A percentile compares a stretch with the other conserved stretches of the same genome.
These are phyloP conservation scores for Cydia splendana DNA, from an alignment of 1,140 invertebrate species.

Conservation along the genomic window DNA sequence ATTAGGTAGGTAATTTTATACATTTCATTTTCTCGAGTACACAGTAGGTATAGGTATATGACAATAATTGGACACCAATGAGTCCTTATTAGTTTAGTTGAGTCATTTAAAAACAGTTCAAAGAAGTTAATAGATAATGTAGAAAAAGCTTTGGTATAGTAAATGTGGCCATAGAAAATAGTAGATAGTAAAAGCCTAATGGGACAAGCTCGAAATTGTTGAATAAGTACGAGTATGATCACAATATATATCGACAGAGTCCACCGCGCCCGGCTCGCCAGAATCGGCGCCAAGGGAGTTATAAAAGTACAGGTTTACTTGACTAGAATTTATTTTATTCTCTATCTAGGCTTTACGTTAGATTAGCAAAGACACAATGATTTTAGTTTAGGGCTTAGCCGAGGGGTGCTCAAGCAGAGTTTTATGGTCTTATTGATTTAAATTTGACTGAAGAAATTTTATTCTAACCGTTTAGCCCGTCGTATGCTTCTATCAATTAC, in stretches of 20 bases:
- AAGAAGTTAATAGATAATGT: slow-evolving; percentile 37
- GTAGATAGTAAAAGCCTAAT: slow-evolving; percentile 53
- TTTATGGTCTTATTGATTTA: slow-evolving; percentile 54
- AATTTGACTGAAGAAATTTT: slow-evolving; percentile 48
- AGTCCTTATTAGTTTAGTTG: background rate
- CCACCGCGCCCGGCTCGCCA: background rate
- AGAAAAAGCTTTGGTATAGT: slow-evolving; percentile 45
- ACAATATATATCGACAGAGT: slow-evolving; percentile 35
- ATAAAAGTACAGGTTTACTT: slow-evolving; percentile 28
- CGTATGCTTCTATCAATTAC: slow-evolving; percentile 44
- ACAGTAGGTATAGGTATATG: background rate
- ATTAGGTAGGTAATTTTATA: background rate
- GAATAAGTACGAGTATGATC: slow-evolving; percentile 40
- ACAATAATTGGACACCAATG: background rate
- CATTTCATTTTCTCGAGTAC: background rate
- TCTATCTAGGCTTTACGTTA: slow-evolving; percentile 49
- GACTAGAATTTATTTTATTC: slow-evolving; percentile 46
- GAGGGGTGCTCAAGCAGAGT: slow-evolving; percentile 57
- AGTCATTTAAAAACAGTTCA: slow-evolving; percentile 19
- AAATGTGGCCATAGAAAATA: slow-evolving; percentile 55
- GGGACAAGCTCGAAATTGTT: slow-evolving; percentile 54
- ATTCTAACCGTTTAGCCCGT: slow-evolving; percentile 45
- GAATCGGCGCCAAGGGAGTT: slow-evolving; percentile 3
- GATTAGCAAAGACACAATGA: slow-evolving; percentile 48
- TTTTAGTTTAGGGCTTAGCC: slow-evolving; percentile 44